A percentile compares a stretch with the other conserved stretches of the same genome.
These are phyloP conservation scores for Ormyrus thymus DNA, from an alignment of 2,888 invertebrate genomes.

Conservation along the genomic window DNA sequence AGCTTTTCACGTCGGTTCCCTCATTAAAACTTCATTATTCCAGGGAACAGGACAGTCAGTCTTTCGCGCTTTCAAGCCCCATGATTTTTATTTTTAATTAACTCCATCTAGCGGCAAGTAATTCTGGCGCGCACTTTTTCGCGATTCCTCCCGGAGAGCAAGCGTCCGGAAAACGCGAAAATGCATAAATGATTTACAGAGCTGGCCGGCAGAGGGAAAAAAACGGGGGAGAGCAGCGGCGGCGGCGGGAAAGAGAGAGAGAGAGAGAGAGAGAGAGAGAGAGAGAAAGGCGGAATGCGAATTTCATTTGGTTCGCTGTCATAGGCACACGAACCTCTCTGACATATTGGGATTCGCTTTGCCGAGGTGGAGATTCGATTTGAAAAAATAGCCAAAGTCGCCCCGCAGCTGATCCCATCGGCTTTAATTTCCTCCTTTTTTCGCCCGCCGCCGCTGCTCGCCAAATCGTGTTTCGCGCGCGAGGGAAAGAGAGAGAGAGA, in stretches of 20 bases:
- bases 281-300: constrained; percentile 53
- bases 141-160: not conserved
- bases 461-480: constrained; percentile 26
- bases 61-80: constrained; percentile 5
- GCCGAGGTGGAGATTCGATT: constrained; percentile 55
- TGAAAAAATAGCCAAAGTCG: constrained; percentile 45
- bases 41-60: not conserved
- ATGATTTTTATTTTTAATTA: constrained; percentile 51
- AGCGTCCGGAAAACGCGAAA: constrained; percentile 41
- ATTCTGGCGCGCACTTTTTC: constrained; percentile 10
- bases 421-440: constrained; percentile 41
- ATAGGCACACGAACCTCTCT: constrained; percentile 47
- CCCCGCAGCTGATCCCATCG: constrained; percentile 26
- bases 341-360: constrained; percentile 58
- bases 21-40: constrained; percentile 49
- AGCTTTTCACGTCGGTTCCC: constrained; percentile 17
- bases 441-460: not conserved
- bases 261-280: not conserved
- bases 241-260: not conserved
- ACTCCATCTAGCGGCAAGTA: constrained; percentile 8
- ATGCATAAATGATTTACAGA: constrained; percentile 50
- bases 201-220: not conserved
- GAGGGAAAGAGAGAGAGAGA: not conserved
- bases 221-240: constrained; percentile 10
- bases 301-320: constrained; percentile 59